These are phyloP conservation scores for Ptiloglossa arizonensis DNA, from an alignment of 1,140 invertebrate genomes.

Conservation along the genomic window DNA sequence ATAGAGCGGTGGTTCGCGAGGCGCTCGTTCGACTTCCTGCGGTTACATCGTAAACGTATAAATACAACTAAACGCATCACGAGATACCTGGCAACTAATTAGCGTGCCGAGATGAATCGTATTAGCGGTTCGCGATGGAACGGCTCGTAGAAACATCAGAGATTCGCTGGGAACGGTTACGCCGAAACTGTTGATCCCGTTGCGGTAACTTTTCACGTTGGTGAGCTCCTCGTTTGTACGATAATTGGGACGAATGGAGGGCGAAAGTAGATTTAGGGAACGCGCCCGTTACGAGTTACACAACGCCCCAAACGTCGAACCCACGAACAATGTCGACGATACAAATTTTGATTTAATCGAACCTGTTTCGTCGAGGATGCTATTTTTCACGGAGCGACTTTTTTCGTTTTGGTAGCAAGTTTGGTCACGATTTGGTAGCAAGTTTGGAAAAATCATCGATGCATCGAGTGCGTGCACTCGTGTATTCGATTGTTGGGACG, in stretches of 20 bases:
- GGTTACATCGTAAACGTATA: slow-evolving; percentile 30
- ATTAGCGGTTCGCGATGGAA: neutral
- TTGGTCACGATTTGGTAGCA: no score
- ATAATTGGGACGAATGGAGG: neutral
- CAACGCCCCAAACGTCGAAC: no score
- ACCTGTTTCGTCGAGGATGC: no score
- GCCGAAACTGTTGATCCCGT: slow-evolving; percentile 12
- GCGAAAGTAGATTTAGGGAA: neutral
- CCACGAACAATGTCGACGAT: no score
- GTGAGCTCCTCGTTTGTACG: neutral
- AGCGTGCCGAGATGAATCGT: slow-evolving; percentile 34
- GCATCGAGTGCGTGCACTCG: no score
- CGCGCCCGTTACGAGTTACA: no score
- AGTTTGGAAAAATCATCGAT: no score
- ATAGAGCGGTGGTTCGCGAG: slow-evolving; percentile 44
- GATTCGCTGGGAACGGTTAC: slow-evolving; percentile 2
- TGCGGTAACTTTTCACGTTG: slow-evolving; percentile 25
- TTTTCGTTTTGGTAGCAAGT: no score
- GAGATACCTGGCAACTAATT: slow-evolving; percentile 43
- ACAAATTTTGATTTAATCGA: no score
- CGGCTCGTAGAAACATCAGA: neutral
- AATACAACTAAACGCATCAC: slow-evolving; percentile 33
- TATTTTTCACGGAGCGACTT: no score
- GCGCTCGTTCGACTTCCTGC: neutral
- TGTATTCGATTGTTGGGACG: no score